phyloP scores from a whole-genome alignment of 2,797 vertebrate species.

The Syndactyla subalaris region DNA sequence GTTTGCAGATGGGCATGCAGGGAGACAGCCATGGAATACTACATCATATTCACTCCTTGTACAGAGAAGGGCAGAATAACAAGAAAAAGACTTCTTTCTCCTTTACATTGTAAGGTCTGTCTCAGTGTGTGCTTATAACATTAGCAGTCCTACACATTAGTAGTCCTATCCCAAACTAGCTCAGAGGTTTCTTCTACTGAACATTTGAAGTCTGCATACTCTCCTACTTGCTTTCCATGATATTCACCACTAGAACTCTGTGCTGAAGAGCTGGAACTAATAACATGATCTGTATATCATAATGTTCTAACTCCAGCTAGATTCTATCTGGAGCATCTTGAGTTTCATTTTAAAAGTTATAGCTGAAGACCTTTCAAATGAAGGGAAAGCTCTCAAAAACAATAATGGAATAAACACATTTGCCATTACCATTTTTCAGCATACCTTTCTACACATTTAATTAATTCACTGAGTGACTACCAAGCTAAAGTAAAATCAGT shows the following conservation, averaged over 20 bases:
- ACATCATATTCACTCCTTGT: accelerated
- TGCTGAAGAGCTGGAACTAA: background rate
- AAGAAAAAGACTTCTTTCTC: background rate
- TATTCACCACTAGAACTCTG: background rate
- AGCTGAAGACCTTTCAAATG: background rate
- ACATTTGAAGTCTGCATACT: background rate
- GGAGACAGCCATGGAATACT: background rate
- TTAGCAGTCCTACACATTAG: too few relatives aligned
- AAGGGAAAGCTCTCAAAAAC: background rate
- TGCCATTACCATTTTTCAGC: background rate
- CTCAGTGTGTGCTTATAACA: background rate
- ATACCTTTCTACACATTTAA: background rate
- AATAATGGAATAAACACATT: background rate
- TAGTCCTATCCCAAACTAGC: background rate
- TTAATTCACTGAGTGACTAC: background rate
- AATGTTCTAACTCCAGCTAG: background rate
- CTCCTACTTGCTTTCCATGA: background rate
- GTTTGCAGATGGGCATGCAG: background rate
- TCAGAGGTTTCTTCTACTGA: background rate
- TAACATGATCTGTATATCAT: background rate
- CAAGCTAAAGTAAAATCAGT: background rate
- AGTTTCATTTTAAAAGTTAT: background rate
- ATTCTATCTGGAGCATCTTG: background rate
- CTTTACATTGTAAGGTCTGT: background rate
- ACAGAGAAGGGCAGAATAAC: background rate